Evolutionary conservation across 2,888 invertebrate species (phyloP), one percentile per base, ranked within the genome.

Genomic region (Blomia tropicalis): DNA sequence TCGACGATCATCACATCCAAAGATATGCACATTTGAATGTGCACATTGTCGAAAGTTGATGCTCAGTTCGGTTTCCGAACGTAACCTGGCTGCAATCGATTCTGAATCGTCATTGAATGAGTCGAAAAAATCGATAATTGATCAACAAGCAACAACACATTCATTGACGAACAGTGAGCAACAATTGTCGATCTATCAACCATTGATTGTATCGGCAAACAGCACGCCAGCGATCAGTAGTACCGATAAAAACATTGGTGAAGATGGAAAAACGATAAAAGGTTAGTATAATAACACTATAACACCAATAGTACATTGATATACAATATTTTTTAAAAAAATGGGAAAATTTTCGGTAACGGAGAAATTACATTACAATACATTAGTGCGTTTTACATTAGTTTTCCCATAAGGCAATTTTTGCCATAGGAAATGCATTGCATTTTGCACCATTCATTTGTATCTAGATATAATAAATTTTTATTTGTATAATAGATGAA

Each of bases 31-130:
- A 22, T 58, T 58, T 41, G 36, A 58, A 7, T 58, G 59, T 29
- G 36, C 59, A 11, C 14, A 58, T 27, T 58, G 59, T 58, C 59
- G 59, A 11, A 58, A 58, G 27, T 43, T 58, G 36, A 58, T 58
- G 59, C 22, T 58, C 51, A 23, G 23, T 17, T 58, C 59, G 27
- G 59, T 58, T 3, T 22, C 22, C 22, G 59, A 58, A 43, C 36
- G 59, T 3, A 58, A 58, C 23, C 36, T 58, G 17, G 17, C 51
- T 17, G 17, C 14, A 4, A 58, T 58, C n/a, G 59, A 41, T 43
- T 2, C 41, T 22, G 59, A 22, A 2, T 2, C 41, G 1, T 56
- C 56, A 14, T 11, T 23, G 14, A 11, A 27, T 25, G 56, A 27
- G 29, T 14, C 32, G 2, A 23, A 14, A 4, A 31, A 23, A 14